Evolutionary conservation across 2,113 vertebrate genomes (phyloP), one percentile per base, ranked within the genome.

Genomic region (Phylloscopus trochiloides): DNA sequence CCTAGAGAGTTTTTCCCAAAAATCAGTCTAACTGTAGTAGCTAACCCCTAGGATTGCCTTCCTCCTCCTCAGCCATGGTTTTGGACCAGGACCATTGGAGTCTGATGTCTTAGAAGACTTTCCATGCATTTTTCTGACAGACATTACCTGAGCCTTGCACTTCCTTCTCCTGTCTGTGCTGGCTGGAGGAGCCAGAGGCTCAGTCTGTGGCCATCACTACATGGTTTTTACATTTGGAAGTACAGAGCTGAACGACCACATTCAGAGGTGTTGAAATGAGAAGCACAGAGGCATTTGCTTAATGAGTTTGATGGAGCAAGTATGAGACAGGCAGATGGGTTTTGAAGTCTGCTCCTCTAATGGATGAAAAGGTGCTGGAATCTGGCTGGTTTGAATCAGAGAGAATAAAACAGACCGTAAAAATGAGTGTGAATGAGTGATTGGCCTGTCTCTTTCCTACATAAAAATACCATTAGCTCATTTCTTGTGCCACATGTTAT

Each of bases 381-480:
- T 89, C 42, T 45, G 84, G 8, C 50, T 91, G 62, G 32, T 96
- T 68, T 72, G 70, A 78, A 78, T 58, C 65, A 73, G 29, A 86
- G 72, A 77, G 54, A 75, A 96, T 94, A 91, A 96, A 96, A 78
- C 31, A 92, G 85, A 72, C 70, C 3, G 3, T 89, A 87, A 97
- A 96, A 95, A 65, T 50, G 61, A 95, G 10, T 45, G 86, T 34
- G 84, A 84, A 72, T 87, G 94, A 95, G 65, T 85, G 89, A 94
- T 51, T 79, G 62, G 48, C 61, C 66, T 87, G 84, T 89, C 89
- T 78, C 34, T 81, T 36, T 50, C 73, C 45, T 92, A 94, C 84
- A 96, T 91, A 96, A 97, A 97, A 97, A 92, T 19, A 89, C 89
- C 91, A 96, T 95, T 95, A 94, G 42, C 86, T 92, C 57, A 50